Percentiles rank a stretch among this genome's conserved stretches.
Conservation (phyloP, 2,797 vertebrate species). For the Danionella dracula region DNA sequence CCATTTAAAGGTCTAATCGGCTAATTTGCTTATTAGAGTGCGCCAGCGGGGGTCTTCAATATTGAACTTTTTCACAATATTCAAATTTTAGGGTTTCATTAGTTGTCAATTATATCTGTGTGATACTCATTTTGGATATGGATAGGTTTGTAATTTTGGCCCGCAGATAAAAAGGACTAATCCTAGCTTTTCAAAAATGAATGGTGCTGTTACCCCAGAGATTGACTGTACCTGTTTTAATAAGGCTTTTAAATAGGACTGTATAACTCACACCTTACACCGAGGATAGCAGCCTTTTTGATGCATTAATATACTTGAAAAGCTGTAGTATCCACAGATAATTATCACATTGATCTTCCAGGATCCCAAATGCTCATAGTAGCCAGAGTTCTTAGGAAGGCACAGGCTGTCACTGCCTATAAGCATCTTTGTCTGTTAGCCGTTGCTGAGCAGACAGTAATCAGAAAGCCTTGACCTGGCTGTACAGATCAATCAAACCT, state of each 20-base stretch:
- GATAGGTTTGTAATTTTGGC: too few relatives aligned
- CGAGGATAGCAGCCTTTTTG: not conserved
- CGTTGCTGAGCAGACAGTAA: conserved; percentile 22
- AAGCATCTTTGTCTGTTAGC: conserved; percentile 2
- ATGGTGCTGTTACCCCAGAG: not conserved
- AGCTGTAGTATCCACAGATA: not conserved
- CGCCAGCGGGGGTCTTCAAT: too few relatives aligned
- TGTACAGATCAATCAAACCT: conserved; percentile 26
- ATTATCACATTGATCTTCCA: not conserved
- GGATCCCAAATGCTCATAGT: not conserved
- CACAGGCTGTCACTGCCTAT: conserved; percentile 12
- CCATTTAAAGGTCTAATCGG: too few relatives aligned
- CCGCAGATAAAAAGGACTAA: not conserved
- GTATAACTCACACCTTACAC: not conserved
- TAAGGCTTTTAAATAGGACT: not conserved
- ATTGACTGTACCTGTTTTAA: not conserved
- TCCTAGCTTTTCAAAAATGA: not conserved
- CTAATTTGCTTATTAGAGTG: too few relatives aligned
- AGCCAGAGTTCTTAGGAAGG: not conserved
- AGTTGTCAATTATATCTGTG: too few relatives aligned
- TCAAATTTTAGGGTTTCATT: too few relatives aligned
- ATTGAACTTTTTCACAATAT: too few relatives aligned
- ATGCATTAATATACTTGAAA: not conserved
- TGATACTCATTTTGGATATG: too few relatives aligned
- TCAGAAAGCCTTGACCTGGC: conserved; percentile 26